These are phyloP conservation scores for Neodon shergylaensis DNA, from an alignment of 2,113 vertebrate genomes.

Conservation along the genomic window DNA sequence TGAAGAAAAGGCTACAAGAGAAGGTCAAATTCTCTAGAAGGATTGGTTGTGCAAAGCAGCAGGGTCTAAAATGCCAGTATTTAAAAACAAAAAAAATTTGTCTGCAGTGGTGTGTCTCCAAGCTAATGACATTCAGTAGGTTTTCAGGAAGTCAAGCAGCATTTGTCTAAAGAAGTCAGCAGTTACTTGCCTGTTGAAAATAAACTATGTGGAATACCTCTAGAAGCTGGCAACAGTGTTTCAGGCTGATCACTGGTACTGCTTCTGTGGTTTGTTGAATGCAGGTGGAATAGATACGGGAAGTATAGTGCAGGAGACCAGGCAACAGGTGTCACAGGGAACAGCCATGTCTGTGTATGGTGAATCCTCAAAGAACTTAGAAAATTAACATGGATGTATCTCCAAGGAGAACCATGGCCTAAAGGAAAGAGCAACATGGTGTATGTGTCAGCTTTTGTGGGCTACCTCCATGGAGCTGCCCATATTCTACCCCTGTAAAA, in stretches of 20 bases:
- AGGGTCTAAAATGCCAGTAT: neutral
- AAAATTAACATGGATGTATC: neutral
- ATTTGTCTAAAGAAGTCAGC: neutral
- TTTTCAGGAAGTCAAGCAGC: neutral
- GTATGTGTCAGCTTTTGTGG: neutral
- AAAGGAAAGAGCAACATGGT: neutral
- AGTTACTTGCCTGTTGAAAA: neutral
- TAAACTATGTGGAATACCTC: neutral
- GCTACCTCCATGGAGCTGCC: neutral
- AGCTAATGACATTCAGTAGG: neutral
- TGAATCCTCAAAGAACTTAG: neutral
- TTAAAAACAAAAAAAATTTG: neutral
- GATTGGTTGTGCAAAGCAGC: neutral
- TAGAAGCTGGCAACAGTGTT: neutral
- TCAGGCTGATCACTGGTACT: neutral
- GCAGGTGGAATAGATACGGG: neutral
- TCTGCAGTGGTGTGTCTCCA: neutral
- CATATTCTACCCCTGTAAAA: neutral
- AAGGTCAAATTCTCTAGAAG: neutral
- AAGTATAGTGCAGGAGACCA: neutral
- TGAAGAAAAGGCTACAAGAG: neutral
- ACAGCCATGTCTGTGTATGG: neutral
- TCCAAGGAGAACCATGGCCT: neutral
- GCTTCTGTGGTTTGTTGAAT: neutral
- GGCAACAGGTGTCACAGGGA: neutral